Percentiles rank a stretch among this genome's conserved stretches.
phyloP scores from a whole-genome alignment of 2,888 invertebrate genomes.

The Cataglyphis cursor region DNA sequence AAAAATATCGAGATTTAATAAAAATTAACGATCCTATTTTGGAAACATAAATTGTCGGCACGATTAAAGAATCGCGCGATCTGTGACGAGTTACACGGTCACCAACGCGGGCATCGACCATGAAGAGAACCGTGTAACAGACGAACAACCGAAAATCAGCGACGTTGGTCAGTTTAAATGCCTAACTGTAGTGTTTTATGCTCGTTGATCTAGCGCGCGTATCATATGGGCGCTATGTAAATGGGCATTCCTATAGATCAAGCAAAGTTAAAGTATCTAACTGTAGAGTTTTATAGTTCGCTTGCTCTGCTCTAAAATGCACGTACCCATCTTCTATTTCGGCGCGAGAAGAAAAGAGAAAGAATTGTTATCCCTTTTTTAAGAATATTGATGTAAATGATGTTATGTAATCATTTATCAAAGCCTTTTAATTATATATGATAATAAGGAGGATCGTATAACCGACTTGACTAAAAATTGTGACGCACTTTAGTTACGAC shows the following conservation, averaged over 20 bases:
- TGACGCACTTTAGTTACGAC: conserved; percentile 5
- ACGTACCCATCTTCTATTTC: background rate
- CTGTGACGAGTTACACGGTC: conserved; percentile 34
- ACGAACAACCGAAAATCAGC: conserved; percentile 68
- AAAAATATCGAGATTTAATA: background rate
- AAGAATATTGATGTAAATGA: background rate
- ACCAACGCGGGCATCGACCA: conserved; percentile 57
- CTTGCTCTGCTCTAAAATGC: conserved; percentile 24
- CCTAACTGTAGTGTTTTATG: conserved; percentile 75
- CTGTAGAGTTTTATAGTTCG: conserved; percentile 65
- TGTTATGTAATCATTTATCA: no score
- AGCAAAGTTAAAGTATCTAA: conserved; percentile 51
- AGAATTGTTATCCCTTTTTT: background rate
- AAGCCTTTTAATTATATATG: background rate
- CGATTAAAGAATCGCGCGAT: conserved; percentile 5
- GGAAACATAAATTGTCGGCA: background rate
- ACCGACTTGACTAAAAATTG: background rate
- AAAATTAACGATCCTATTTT: background rate
- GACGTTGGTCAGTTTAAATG: conserved; percentile 70
- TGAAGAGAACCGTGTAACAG: conserved; percentile 63
- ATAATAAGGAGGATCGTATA: background rate
- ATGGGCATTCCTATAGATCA: conserved; percentile 46
- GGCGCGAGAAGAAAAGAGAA: background rate
- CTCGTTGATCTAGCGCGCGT: conserved; percentile 65
- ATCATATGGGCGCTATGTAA: conserved; percentile 57